Evolutionary conservation across 37 sponge, comb jelly and placozoan species (phyloP).

Genomic region (Theonella swinhoei): DNA sequence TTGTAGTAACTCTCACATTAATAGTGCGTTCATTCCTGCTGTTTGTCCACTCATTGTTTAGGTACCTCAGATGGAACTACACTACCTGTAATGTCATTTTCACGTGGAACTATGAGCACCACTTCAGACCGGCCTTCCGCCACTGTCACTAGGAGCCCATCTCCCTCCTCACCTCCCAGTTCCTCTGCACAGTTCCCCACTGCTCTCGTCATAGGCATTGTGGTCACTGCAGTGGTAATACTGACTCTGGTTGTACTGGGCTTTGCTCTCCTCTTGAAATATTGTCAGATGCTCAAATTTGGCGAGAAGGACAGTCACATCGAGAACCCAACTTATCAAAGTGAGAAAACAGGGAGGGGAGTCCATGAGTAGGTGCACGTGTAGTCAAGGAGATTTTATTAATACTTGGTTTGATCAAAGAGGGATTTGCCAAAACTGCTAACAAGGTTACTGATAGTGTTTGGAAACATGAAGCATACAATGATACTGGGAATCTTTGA

Average conservation of each 20-base stretch:
- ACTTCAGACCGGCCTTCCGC: too few species aligned
- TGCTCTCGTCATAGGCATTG: neutral
- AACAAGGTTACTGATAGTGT: neutral
- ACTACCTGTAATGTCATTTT: too few species aligned
- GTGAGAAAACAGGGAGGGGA: neutral
- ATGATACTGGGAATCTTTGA: too few species aligned
- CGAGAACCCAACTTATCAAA: neutral
- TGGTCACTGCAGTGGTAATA: neutral
- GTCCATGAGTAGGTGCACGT: neutral
- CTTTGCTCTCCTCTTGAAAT: neutral
- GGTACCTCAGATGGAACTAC: too few species aligned
- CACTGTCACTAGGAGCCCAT: too few species aligned
- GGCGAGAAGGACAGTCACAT: neutral
- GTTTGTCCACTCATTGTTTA: too few species aligned
- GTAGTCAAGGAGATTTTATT: too few species aligned
- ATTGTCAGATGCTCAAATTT: neutral
- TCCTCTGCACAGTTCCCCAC: neutral
- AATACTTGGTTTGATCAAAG: neutral
- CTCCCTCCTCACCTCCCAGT: neutral
- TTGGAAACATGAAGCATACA: neutral
- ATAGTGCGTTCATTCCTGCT: too few species aligned
- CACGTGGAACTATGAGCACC: too few species aligned
- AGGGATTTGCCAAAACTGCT: neutral
- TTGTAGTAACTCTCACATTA: too few species aligned
- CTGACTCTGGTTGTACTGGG: neutral